These are phyloP conservation scores for Enteromius thamalakanensis DNA, from an alignment of 2,797 vertebrate genomes.

Conservation along the genomic window DNA sequence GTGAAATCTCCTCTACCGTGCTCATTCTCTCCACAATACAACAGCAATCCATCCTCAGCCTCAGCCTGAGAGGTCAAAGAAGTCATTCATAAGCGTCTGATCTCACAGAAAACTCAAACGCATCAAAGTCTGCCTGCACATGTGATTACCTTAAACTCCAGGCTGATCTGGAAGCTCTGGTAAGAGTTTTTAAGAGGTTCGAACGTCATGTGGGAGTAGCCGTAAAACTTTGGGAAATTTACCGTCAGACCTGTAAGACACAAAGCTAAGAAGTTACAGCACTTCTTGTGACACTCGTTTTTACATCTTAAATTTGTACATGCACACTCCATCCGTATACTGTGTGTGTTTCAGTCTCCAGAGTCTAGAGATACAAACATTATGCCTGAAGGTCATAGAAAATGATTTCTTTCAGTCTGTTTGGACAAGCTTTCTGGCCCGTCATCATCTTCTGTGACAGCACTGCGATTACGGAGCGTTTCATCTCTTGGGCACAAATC, in stretches of 20 bases:
- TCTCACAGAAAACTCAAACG: neutral
- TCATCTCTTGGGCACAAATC: constrained; percentile 39
- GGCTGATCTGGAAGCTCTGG: constrained; percentile 90
- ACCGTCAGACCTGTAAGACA: constrained; percentile 81
- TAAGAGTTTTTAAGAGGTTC: constrained; percentile 95
- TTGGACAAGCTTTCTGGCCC: constrained; percentile 8
- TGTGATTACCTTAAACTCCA: constrained; percentile 89
- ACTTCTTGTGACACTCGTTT: neutral
- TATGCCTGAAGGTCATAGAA: constrained; percentile 18
- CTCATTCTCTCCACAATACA: constrained; percentile 95
- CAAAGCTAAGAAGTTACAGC: neutral
- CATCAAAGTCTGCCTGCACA: neutral
- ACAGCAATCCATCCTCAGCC: constrained; percentile 86
- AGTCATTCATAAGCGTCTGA: neutral
- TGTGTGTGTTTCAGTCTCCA: neutral
- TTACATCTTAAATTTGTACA: neutral
- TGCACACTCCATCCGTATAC: neutral
- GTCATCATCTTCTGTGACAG: neutral
- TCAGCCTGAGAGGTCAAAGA: constrained; percentile 78
- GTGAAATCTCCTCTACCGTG: constrained; percentile 90
- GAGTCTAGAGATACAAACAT: neutral
- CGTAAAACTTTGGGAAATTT: constrained; percentile 91
- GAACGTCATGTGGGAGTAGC: constrained; percentile 92
- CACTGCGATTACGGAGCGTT: neutral
- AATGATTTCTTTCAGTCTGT: neutral